phyloP scores from a whole-genome alignment of 2,888 invertebrate genomes.

The Candidula unifasciata region DNA sequence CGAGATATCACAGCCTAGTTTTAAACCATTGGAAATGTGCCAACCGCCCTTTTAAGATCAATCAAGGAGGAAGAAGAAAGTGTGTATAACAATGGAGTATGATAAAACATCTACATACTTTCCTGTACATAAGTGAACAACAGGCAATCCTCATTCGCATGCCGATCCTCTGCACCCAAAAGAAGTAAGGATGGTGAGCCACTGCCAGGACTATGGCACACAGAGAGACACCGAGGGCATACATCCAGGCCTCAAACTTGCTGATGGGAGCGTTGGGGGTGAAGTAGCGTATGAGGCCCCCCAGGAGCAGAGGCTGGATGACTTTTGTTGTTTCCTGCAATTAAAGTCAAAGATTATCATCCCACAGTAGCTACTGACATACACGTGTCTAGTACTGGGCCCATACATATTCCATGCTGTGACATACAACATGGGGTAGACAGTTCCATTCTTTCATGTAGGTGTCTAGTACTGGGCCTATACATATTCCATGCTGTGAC shows the following conservation, averaged over 20 bases:
- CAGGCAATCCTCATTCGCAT: conserved; percentile 86
- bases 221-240: conserved; percentile 81
- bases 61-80: too few species aligned
- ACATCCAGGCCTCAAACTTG: conserved; percentile 83
- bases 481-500: too few species aligned
- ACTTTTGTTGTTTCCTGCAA: conserved; percentile 75
- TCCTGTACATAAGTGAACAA: conserved; percentile 89
- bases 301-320: conserved; percentile 78
- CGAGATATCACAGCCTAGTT: too few species aligned
- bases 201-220: conserved; percentile 77
- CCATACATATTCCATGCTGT: too few species aligned
- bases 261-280: conserved; percentile 66
- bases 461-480: too few species aligned
- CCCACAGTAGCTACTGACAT: too few species aligned
- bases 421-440: too few species aligned
- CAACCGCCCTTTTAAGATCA: too few species aligned
- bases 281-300: conserved; percentile 78
- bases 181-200: conserved; percentile 92
- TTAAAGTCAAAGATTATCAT: not conserved
- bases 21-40: too few species aligned
- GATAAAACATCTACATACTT: conserved; percentile 81
- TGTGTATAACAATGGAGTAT: not conserved
- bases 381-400: too few species aligned
- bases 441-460: too few species aligned
- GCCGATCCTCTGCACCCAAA: conserved; percentile 88